Percentiles rank a stretch among this genome's conserved stretches.
Evolutionary conservation across 2,888 invertebrate genomes (phyloP).

Genomic region (Ectropis crepuscularia): DNA sequence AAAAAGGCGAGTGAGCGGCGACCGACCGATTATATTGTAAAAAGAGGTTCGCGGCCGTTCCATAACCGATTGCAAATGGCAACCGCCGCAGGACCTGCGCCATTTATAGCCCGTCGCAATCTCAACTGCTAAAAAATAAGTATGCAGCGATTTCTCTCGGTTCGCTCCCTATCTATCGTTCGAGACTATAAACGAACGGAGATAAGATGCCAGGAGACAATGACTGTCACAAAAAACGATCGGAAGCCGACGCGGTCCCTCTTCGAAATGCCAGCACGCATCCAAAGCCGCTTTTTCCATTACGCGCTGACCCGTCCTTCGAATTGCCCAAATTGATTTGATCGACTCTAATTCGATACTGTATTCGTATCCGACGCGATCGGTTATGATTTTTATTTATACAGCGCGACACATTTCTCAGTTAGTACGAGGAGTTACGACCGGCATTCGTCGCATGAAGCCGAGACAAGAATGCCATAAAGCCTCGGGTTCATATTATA

Average conservation of each 20-base stretch:
- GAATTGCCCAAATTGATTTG: slow-evolving; percentile 29
- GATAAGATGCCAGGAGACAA: slow-evolving; percentile 61
- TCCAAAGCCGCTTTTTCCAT: slow-evolving; percentile 57
- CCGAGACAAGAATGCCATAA: slow-evolving; percentile 69
- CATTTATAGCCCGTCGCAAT: slow-evolving; percentile 81
- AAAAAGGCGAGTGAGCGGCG: slow-evolving; percentile 73
- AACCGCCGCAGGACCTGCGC: slow-evolving; percentile 77
- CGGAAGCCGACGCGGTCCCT: slow-evolving; percentile 50
- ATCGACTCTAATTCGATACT: slow-evolving; percentile 25
- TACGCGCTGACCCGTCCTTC: slow-evolving; percentile 31
- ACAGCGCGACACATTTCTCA: slow-evolving; percentile 24
- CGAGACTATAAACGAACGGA: slow-evolving; percentile 61
- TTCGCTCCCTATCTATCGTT: slow-evolving; percentile 69
- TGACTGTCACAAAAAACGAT: slow-evolving; percentile 49
- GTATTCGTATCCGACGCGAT: slow-evolving; percentile 20
- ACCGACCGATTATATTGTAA: slow-evolving; percentile 81
- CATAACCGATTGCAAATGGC: slow-evolving; percentile 84
- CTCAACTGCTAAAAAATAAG: slow-evolving; percentile 78
- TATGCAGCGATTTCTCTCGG: slow-evolving; percentile 69
- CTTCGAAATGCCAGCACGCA: slow-evolving; percentile 70
- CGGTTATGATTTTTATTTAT: slow-evolving; percentile 27
- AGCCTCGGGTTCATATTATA: slow-evolving; percentile 63
- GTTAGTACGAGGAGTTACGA: slow-evolving; percentile 46
- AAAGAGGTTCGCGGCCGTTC: slow-evolving; percentile 81
- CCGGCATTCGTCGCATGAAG: slow-evolving; percentile 51